Base-by-base conservation (phyloP, 1,140 invertebrate genomes). In the Bombus waltoni region DNA sequence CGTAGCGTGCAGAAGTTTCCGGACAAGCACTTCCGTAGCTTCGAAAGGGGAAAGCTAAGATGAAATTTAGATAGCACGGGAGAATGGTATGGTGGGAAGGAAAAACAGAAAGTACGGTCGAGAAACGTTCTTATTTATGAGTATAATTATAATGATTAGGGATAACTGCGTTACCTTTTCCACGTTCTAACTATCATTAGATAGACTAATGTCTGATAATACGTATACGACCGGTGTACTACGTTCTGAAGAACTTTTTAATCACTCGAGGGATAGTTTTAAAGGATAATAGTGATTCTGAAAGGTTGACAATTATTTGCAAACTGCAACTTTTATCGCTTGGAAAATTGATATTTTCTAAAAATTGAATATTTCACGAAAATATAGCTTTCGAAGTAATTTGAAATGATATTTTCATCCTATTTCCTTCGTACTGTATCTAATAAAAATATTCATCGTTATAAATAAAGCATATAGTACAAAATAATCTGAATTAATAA, bases 141-240 rank as follows among this genome's bases (percentile, higher is more conserved):
- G 42, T 13, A 70, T 47, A 70, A 80, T 80, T 80, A 80, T n/a
- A 42, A 80, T 80, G 65, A 80, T 80, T 80, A 80, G 32, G 32
- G 42, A 40, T 70, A 70, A 80, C 68, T 35, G n/a, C 62, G 32
- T 68, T 80, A 38, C 6, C 42, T 53, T 80, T 35, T 47, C 32
- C 42, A 13, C 28, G 65, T 42, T 53, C 44, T 65, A 42, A 77
- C 38, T 18, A 59, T 76, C 53, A 38, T n/a, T 42, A 77, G 22
- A 40, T 3, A 62, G 5, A 28, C 38, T 13, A 65, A n/a, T 42
- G 15, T 65, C 38, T 32, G 75, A 77, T 77, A 77, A 77, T 62
- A 11, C 42, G n/a, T 35, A 35, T 9, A 35, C 32, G 4, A 25
- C 32, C 42, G 4, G 11, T 53, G 8, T 35, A 25, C 18, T 25